Evolutionary conservation across 1,140 invertebrate genomes (phyloP).

Genomic region (Brachionus angularis): DNA sequence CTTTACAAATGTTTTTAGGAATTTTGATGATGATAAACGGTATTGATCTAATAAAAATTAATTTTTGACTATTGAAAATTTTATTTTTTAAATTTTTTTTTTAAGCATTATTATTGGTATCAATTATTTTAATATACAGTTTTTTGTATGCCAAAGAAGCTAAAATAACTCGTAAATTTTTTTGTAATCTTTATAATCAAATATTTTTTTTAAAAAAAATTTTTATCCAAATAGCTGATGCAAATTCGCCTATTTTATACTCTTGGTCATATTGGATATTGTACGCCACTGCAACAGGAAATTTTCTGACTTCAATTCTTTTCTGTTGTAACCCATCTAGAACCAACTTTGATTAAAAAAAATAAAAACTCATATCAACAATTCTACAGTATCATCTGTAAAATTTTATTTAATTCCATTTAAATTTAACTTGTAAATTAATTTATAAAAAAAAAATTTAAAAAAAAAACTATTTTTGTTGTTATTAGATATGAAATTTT

Average conservation of each 20-base stretch:
- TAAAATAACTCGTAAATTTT: slow-evolving; percentile 31
- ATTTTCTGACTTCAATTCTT: slow-evolving; percentile 27
- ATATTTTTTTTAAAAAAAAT: background rate
- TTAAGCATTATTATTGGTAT: slow-evolving; percentile 9
- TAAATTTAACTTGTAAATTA: background rate
- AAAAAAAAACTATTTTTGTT: background rate
- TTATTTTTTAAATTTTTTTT: background rate
- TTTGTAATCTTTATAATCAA: background rate
- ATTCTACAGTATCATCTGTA: background rate
- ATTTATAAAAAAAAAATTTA: background rate
- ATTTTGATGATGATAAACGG: slow-evolving; percentile 13
- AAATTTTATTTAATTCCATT: slow-evolving; percentile 2
- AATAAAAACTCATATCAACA: background rate
- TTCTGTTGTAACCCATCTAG: slow-evolving; percentile 23
- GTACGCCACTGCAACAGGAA: slow-evolving; percentile 1
- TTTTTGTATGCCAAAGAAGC: slow-evolving; percentile 41
- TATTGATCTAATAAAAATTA: background rate
- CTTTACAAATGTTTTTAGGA: slow-evolving; percentile 20
- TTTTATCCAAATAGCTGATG: slow-evolving; percentile 40
- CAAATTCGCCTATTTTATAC: slow-evolving; percentile 10
- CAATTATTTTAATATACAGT: slow-evolving; percentile 23
- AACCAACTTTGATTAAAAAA: background rate
- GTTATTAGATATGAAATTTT: no score
- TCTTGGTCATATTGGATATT: slow-evolving; percentile 43
- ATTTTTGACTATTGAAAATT: no score